Evolutionary conservation across 2,113 vertebrate genomes (phyloP), one percentile per base, ranked within the genome.

Genomic region (Cavia aperea): DNA sequence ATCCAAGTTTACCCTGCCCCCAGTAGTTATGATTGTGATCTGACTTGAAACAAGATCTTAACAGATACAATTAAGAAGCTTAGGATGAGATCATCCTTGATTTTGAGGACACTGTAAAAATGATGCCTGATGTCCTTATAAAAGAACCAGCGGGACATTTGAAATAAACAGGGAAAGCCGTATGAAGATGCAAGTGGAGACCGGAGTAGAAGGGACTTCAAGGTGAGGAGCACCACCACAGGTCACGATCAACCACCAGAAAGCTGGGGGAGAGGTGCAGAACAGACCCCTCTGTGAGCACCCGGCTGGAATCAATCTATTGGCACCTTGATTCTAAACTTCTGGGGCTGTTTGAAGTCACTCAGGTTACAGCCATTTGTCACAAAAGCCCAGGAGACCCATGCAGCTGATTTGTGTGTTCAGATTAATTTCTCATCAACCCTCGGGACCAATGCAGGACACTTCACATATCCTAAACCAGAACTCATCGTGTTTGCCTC

Each of bases 171-270:
- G 43, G 8, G 23, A 26, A 70, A 26, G 7, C 5, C 39, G 1
- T 8, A 10, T 19, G 49, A 33, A 23, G 14, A 9, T 24, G 5
- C 36, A 26, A 23, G 39, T 23, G 2, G 62, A 60, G 16, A 0
- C 1, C 21, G 11, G 19, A 60, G 62, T 6, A 33, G n/a, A 0
- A 1, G 31, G 31, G 2, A 36, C 56, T 15, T 12, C 29, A 1
- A 10, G 75, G 4, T 18, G 1, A 77, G 51, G 51, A 33, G 4
- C 21, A 3, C 66, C 21, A 3, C 56, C 31, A 7, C 23, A 39
- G 31, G 1, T 8, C 18, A 29, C 39, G n/a, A 5, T 21, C n/a
- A 16, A 36, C 43, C 23, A 3, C 31, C 43, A 63, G 33, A 49
- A 62, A 31, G 51, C 73, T 6, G 10, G 70, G 29, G 0, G 16